Evolutionary conservation across 2,113 vertebrate genomes (phyloP), one percentile per base, ranked within the genome.

Genomic region (Furnarius figulus): DNA sequence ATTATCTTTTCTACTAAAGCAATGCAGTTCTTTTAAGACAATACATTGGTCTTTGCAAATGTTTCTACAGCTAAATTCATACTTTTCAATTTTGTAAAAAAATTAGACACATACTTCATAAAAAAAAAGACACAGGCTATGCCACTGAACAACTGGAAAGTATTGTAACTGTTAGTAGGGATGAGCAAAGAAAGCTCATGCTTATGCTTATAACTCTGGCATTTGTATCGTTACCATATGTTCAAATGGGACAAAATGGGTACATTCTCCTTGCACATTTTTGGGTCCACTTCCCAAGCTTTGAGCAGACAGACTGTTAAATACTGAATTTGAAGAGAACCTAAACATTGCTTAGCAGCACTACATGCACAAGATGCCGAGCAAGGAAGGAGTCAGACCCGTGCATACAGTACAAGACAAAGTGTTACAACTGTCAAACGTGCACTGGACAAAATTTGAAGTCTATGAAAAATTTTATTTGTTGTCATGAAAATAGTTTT

Each of bases 311-410:
- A 88, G 89, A 76, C n/a, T 83, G 70, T 93, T 68, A 95, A 97
- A 97, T 78, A 98, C 90, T 70, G 75, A 90, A 89, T 95, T 86
- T 95, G 95, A 96, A 88, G 89, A 89, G 94, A 96, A 80, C 91
- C 94, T 96, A 88, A 94, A 92, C 47, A 89, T 95, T 91, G 93
- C 53, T 97, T 86, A 97, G 87, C 81, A 97, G 76, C 79, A 95
- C 93, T 78, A 97, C 98, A 98, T 98, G 98, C 98, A 98, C 93
- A 98, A 91, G 96, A 98, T 96, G 97, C 95, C 96, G 87, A 80
- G 55, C 71, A 84, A 96, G 84, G 78, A 88, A 78, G 86, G 86
- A 93, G 58, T 75, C 35, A 95, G 92, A 95, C 95, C 89, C 96
- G 97, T 98, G 98, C 98, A 98, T 91, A 97, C 91, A 91, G 95